Evolutionary conservation across 2,888 invertebrate genomes (phyloP), one percentile per base, ranked within the genome.

Genomic region (Ephialtes manifestator): DNA sequence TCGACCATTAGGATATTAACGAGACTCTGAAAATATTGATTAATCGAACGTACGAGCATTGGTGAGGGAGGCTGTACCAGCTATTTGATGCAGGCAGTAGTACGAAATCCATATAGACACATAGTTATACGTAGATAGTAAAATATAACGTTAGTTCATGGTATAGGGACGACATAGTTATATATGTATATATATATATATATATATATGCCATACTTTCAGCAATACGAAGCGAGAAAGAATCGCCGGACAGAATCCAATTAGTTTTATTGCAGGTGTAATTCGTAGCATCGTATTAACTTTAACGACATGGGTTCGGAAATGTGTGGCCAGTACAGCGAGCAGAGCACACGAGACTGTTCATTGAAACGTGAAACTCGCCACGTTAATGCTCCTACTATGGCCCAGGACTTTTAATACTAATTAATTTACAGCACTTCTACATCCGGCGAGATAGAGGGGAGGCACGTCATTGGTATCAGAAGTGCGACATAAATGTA

Each of bases 181-280:
- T 60, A 35, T 53, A 39, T 51, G n/a, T 71, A 65, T 53, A 67
- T 72, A 53, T 55, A 51, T 43, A 55, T 63, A 60, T 46, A 65
- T 8, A 20, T 65, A 39, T 75, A 46, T 68, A 53, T 28, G 71
- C 76, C 13, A 31, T 80, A 82, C 79, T 83, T 85, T 82, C 63
- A 55, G 75, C 68, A 18, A 55, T 82, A 75, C 63, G 58, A 70
- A 58, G 80, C 55, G 71, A 68, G 72, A 83, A 83, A 80, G 79
- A 71, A 80, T 76, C 60, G 76, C 55, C 48, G 81, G 81, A 81
- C 82, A 84, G 84, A 84, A 84, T 86, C 83, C 86, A 86, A 86
- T 86, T 85, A 85, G 85, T 86, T 86, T 86, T 83, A 86, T 85
- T 83, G 83, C 85, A 86, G 82, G 85, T 86, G 85, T 85, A 86